Evolutionary conservation across 2,797 vertebrate species (phyloP).

Genomic region (Valencia hispanica): DNA sequence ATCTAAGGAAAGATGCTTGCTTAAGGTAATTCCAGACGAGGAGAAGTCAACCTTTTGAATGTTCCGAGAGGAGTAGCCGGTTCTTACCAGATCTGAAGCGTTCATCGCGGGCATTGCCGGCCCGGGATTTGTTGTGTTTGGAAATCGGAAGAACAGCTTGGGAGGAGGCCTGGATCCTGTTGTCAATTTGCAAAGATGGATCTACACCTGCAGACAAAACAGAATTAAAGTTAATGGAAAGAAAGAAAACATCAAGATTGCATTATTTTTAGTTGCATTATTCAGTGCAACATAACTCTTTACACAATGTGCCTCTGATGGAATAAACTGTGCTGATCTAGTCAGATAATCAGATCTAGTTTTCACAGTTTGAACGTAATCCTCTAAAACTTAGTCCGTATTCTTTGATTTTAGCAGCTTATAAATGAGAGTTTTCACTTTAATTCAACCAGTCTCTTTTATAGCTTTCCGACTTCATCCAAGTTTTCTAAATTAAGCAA

Average conservation of each 20-base stretch:
- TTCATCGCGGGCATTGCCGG: slow-evolving; percentile 89
- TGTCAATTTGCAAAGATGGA: slow-evolving; percentile 89
- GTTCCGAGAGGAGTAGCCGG: neutral
- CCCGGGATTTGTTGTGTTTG: slow-evolving; percentile 87
- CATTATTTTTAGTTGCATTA: slow-evolving; percentile 6
- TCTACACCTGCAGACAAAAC: slow-evolving; percentile 85
- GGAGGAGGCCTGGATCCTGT: slow-evolving; percentile 81
- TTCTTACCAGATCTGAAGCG: slow-evolving; percentile 93
- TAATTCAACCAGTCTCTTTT: slow-evolving; percentile 56
- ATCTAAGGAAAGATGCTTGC: slow-evolving; percentile 74
- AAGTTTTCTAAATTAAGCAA: slow-evolving; percentile 45
- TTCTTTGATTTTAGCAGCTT: slow-evolving; percentile 47
- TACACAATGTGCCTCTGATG: slow-evolving; percentile 12
- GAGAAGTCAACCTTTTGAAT: slow-evolving; percentile 13
- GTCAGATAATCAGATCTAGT: slow-evolving; percentile 44
- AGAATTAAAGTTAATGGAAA: slow-evolving; percentile 20
- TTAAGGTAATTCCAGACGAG: slow-evolving; percentile 28
- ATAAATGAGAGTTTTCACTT: slow-evolving; percentile 50
- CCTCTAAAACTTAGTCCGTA: slow-evolving; percentile 40
- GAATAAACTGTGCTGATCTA: slow-evolving; percentile 11
- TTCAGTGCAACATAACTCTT: slow-evolving; percentile 7
- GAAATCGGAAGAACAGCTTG: slow-evolving; percentile 73
- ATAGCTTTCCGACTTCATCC: slow-evolving; percentile 33
- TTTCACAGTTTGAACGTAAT: slow-evolving; percentile 55
- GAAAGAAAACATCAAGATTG: neutral